These are phyloP conservation scores for Eupeodes latifasciatus DNA, from an alignment of 2,888 invertebrate species.

Conservation along the genomic window DNA sequence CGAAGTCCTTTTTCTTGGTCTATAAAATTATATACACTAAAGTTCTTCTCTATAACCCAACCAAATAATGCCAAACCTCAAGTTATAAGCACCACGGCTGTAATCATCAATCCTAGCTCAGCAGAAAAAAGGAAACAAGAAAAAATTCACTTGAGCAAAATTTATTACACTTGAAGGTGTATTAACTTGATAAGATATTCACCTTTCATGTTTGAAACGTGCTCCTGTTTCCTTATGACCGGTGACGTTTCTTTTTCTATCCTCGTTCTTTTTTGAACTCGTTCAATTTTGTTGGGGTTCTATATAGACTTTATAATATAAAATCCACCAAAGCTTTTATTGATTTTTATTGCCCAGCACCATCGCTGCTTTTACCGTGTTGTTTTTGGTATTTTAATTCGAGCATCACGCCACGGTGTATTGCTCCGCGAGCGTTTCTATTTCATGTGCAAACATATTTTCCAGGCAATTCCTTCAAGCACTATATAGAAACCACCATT, in stretches of 20 bases:
- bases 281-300: neutral
- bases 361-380: neutral
- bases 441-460: slow-evolving; percentile 36
- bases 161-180: slow-evolving; percentile 76
- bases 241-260: neutral
- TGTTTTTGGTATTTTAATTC: slow-evolving; percentile 57
- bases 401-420: slow-evolving; percentile 2
- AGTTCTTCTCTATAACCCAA: neutral
- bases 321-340: slow-evolving; percentile 32
- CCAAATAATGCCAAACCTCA: neutral
- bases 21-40: neutral
- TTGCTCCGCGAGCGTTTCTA: slow-evolving; percentile 40
- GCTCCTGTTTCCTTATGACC: slow-evolving; percentile 51
- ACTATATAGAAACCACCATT: slow-evolving; percentile 39
- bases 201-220: slow-evolving; percentile 72
- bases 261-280: neutral
- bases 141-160: slow-evolving; percentile 68
- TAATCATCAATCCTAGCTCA: slow-evolving; percentile 20
- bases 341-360: slow-evolving; percentile 49
- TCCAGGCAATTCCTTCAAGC: slow-evolving; percentile 8
- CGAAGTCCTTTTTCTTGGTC: no score
- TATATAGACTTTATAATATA: neutral
- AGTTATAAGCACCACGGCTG: neutral
- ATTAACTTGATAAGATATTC: slow-evolving; percentile 76
- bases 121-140: neutral